Evolutionary conservation across 2,888 invertebrate species (phyloP), one percentile per base, ranked within the genome.

Genomic region (Caenorhabditis afra): DNA sequence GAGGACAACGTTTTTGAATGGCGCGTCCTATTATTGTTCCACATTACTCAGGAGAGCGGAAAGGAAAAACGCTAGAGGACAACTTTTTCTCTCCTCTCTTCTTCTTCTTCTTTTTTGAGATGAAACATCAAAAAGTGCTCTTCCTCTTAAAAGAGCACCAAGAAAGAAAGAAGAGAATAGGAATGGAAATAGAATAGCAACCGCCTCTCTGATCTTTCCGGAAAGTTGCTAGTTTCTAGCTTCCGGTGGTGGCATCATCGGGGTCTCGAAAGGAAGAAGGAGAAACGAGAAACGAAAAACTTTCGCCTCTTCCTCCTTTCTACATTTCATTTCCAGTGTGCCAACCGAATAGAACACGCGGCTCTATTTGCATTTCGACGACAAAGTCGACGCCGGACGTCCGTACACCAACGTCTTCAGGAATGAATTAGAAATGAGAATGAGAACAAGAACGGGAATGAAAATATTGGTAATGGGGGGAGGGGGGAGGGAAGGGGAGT

Each of bases 41-140:
- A 49, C 18, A 53, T 55, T 52, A 61, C 52, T 45, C 47, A 62
- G 22, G 49, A 47, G 55, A 55, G 61, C 61, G 61, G 70, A 71
- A 64, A 44, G 57, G n/a, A 49, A 41, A 11, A 29, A 29, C 29
- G 29, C 29, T 55, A 37, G 14, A 14, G 11, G 37, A 45, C 47
- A 50, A 41, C 67, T 29, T 29, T 49, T 66, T 29, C 22, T 23
- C 23, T 1, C 3, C 29, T 23, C 23, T 52, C 12, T 52, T 0
- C n/a, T 22, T 22, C 22, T 29, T 7, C 7, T 29, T 29, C 7
- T 3, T 7, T 29, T 29, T 7, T 29, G 7, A 7, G 57, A 41
- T 47, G 64, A 71, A 71, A 71, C 71, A 71, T 71, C 61, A 71
- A 50, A 52, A 57, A 57, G 70, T 61, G 70, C 52, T 62, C 23